Percentiles rank a stretch among this genome's conserved stretches.
These are phyloP conservation scores for Glyphotaelius pellucidus DNA, from an alignment of 2,888 invertebrate species.

Conservation along the genomic window DNA sequence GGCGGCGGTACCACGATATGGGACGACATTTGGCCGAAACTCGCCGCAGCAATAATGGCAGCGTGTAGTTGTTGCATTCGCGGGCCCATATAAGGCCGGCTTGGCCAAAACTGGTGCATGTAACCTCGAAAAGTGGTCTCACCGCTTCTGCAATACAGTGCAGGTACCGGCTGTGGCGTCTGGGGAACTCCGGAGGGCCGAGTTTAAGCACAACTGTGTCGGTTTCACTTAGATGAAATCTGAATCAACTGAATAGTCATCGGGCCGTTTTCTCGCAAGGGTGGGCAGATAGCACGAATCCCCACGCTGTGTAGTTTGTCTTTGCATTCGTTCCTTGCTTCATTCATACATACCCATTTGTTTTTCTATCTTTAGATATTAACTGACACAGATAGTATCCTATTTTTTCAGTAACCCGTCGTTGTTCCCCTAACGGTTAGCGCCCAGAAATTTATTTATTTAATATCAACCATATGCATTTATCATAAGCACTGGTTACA, in stretches of 20 bases:
- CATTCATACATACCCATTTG: no score
- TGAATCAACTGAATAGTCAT: neutral
- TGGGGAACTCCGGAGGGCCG: neutral
- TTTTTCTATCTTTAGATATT: no score
- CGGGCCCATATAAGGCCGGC: constrained; percentile 8
- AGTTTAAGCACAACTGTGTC: neutral
- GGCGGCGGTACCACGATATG: neutral
- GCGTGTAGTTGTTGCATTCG: neutral
- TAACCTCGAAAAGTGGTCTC: constrained; percentile 16
- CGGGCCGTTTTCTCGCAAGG: neutral
- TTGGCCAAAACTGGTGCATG: neutral
- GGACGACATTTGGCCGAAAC: neutral
- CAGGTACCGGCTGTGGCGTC: neutral
- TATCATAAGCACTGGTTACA: no score
- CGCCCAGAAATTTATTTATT: no score
- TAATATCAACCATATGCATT: no score
- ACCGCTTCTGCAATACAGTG: neutral
- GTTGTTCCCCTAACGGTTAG: no score
- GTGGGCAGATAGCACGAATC: neutral
- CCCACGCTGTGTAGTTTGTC: no score
- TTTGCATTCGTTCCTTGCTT: no score
- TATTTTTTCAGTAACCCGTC: no score
- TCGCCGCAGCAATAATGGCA: neutral
- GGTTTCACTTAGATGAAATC: neutral
- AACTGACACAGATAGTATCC: no score